A percentile compares a stretch with the other conserved stretches of the same genome.
Evolutionary conservation across 2,888 invertebrate genomes (phyloP).

Genomic region (Pollenia labialis): DNA sequence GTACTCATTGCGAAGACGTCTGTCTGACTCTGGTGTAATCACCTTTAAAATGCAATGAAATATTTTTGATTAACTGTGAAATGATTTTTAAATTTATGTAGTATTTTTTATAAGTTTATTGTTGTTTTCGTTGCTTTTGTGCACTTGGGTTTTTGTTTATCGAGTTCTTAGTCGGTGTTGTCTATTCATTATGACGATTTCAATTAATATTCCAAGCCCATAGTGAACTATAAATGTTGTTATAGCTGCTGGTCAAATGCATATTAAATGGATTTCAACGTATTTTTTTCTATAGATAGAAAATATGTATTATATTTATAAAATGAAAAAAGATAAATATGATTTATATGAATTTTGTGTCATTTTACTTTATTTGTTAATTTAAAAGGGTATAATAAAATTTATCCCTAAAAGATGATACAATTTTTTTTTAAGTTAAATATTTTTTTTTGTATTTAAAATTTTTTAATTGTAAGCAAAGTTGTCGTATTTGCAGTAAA

Average conservation of each 20-base stretch:
- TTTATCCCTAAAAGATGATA: too few relatives aligned
- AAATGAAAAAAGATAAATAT: too few relatives aligned
- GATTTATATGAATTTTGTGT: too few relatives aligned
- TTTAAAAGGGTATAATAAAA: too few relatives aligned
- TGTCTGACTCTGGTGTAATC: slow-evolving; percentile 79
- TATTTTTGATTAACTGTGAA: slow-evolving; percentile 72
- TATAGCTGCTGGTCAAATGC: slow-evolving; percentile 67
- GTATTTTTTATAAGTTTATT: slow-evolving; percentile 26
- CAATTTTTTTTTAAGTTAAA: too few relatives aligned
- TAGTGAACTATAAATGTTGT: slow-evolving; percentile 64
- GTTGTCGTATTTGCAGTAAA: too few relatives aligned
- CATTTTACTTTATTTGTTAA: too few relatives aligned
- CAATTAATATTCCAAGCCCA: slow-evolving; percentile 65
- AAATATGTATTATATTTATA: too few relatives aligned
- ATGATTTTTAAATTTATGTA: slow-evolving; percentile 59
- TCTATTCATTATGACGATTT: slow-evolving; percentile 33
- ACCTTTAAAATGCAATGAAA: slow-evolving; percentile 78
- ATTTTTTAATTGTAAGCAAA: too few relatives aligned
- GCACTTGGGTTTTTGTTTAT: slow-evolving; percentile 27
- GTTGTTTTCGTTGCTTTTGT: slow-evolving; percentile 24
- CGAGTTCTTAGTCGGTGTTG: slow-evolving; percentile 48
- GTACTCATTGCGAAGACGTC: slow-evolving; percentile 20
- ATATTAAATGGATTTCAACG: slow-evolving; percentile 49
- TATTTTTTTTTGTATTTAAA: too few relatives aligned
- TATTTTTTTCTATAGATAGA: neutral